Base-by-base conservation (phyloP, 2,888 invertebrate species). In the Phasia obesa region DNA sequence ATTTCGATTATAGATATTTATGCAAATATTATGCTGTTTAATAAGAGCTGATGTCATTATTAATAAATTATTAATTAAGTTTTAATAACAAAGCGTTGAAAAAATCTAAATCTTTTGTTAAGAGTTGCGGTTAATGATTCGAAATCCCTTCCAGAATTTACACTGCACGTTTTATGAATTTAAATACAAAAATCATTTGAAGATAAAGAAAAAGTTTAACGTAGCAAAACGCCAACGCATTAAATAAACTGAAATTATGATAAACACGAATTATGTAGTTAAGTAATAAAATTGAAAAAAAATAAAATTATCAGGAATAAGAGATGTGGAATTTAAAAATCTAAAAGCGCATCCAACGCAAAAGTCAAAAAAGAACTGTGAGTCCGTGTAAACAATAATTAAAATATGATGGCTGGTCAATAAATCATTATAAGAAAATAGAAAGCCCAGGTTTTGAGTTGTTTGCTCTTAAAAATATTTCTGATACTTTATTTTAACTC, bases 191-290 rank as follows among this genome's bases (percentile, higher is more conserved):
- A 55, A 13, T 4, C 7, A 31, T 19, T 31, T 27, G 53, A 69
- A 60, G n/a, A 21, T 25, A 51, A 60, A 47, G 21, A 51, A 60
- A 47, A 17, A 31, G 23, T 44, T 76, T 60, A 23, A 47, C 23
- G 31, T 17, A 53, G 27, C 53, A 53, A 47, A 67, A 83, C 83
- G 67, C 83, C 83, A 79, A 83, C 83, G 79, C 83, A 76, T 25
- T 17, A 38, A 49, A 69, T 17, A 25, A 62, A 77, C 21, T 38
- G 21, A 75, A 67, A 62, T 80, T 75, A 53, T 78, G 38, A 53
- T 75, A 65, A 70, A 67, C 64, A 51, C 42, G 62, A 70, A 75
- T 44, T 59, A 55, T 62, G 44, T 47, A 38, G 25, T 55, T 31
- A 70, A 77, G 60, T 55, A 77, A 75, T 19, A 38, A 57, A 67